Base-by-base conservation (phyloP, 2,888 invertebrate species). In the Pteria penguin region DNA sequence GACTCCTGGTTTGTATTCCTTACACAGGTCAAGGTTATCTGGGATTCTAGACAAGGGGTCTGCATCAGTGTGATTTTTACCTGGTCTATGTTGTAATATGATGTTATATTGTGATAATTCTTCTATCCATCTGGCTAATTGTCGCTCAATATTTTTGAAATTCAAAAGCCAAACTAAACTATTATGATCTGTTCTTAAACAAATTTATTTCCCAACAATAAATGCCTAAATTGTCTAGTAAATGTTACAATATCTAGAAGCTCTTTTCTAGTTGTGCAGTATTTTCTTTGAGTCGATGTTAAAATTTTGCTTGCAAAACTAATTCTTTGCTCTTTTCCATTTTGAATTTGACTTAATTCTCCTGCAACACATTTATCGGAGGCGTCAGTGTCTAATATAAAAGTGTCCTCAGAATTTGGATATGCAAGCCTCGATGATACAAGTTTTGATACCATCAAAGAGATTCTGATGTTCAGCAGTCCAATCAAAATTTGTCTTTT, bases 51-150 rank as follows among this genome's bases (percentile, higher is more conserved):
- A 70, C 52, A 76, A 45, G n/a, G 63, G 67, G 61, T 76, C 73
- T 29, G 72, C 76, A 72, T 76, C 74, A 8, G 14, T 31, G 29
- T 79, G 74, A 14, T 33, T 36, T 36, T 58, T 62, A 4, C 75
- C 78, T 27, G 71, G 24, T 11, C 69, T 18, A 58, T 78, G 78
- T 18, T 68, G 32, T 18, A 76, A 62, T 3, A 58, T 33, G 29
- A 74, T 63, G 26, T 76, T 31, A 71, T 70, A 79, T n/a, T 79
- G 71, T 14, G 57, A n/a, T n/a, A 73, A 63, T 26, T 73, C 69
- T 29, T 76, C 70, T n/a, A 76, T 54, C 76, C 79, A 73, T 2
- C 73, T 0, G 2, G 73, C 79, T 24, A 73, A 29, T 57, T 76
- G 66, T 4, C 76, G 73, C 29, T 79, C 69, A n/a, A 63, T 66